Conservation (phyloP, 1,140 invertebrate species). For the Condylostylus longicornis region DNA sequence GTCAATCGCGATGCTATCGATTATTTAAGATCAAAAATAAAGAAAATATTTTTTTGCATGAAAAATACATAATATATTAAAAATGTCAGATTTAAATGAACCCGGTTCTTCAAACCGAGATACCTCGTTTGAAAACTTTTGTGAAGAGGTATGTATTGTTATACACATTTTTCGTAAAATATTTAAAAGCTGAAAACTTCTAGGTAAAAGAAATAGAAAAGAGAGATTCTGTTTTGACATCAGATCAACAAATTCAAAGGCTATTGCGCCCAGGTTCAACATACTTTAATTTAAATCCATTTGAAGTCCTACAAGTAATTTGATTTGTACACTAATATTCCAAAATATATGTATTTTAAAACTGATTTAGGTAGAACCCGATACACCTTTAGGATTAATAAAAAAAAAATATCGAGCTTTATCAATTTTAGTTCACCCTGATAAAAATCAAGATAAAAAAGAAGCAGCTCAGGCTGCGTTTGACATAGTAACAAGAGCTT, state of each 20-base stretch:
- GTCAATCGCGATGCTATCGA: too few species aligned
- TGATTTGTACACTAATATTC: too few species aligned
- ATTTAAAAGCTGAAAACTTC: neutral
- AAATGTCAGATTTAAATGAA: too few species aligned
- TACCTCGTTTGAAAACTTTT: too few species aligned
- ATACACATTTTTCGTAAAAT: too few species aligned
- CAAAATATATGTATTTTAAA: too few species aligned
- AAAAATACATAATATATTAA: too few species aligned
- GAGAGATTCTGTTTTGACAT: slow-evolving; percentile 49
- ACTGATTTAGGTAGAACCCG: too few species aligned
- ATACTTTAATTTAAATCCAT: slow-evolving; percentile 93
- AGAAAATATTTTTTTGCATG: too few species aligned
- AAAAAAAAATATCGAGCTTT: slow-evolving; percentile 94
- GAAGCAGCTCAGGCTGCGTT: slow-evolving; percentile 89
- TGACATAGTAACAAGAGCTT: slow-evolving; percentile 91
- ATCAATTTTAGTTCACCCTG: slow-evolving; percentile 93
- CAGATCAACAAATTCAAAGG: slow-evolving; percentile 89
- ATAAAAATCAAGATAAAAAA: slow-evolving; percentile 61
- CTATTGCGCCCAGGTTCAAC: slow-evolving; percentile 83
- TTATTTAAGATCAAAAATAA: too few species aligned
- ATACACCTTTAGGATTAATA: slow-evolving; percentile 73
- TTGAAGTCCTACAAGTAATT: slow-evolving; percentile 88
- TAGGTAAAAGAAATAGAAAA: slow-evolving; percentile 34
- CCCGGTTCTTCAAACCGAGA: too few species aligned
- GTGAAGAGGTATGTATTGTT: too few species aligned